These are phyloP conservation scores for Stenolophus ochropezus DNA, from an alignment of 2,888 invertebrate species.

Conservation along the genomic window DNA sequence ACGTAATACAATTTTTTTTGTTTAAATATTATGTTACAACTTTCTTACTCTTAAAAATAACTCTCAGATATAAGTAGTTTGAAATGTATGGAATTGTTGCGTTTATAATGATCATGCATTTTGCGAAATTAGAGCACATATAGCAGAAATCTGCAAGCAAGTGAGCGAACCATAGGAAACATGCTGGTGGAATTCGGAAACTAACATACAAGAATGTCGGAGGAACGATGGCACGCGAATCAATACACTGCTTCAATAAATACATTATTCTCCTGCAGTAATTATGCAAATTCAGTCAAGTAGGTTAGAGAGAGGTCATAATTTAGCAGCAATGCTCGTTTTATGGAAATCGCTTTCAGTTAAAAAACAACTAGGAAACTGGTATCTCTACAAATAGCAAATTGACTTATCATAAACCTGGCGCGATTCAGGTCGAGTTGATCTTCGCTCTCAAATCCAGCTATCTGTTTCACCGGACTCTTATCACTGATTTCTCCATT, in stretches of 20 bases:
- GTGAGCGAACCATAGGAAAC: neutral
- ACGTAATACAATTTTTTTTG: too few species aligned
- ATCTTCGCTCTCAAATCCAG: neutral
- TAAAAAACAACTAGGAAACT: constrained; percentile 55
- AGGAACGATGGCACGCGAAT: neutral
- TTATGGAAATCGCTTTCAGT: constrained; percentile 59
- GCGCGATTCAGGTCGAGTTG: constrained; percentile 27
- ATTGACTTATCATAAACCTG: constrained; percentile 58
- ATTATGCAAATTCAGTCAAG: constrained; percentile 66
- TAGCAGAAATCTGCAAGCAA: neutral
- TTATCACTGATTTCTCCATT: neutral
- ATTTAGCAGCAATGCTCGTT: constrained; percentile 62
- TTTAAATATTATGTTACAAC: too few species aligned
- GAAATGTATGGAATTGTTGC: too few species aligned
- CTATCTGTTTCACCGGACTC: neutral
- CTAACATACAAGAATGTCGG: constrained; percentile 1
- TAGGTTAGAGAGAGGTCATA: constrained; percentile 68
- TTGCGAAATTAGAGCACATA: too few species aligned
- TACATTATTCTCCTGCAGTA: constrained; percentile 63
- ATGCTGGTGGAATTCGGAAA: neutral
- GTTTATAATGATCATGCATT: too few species aligned
- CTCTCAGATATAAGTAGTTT: too few species aligned
- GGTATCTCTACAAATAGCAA: constrained; percentile 52
- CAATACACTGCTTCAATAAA: constrained; percentile 21
- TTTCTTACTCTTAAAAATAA: too few species aligned